Base-by-base conservation (phyloP, 1,140 invertebrate species). In the Ephestia elutella region DNA sequence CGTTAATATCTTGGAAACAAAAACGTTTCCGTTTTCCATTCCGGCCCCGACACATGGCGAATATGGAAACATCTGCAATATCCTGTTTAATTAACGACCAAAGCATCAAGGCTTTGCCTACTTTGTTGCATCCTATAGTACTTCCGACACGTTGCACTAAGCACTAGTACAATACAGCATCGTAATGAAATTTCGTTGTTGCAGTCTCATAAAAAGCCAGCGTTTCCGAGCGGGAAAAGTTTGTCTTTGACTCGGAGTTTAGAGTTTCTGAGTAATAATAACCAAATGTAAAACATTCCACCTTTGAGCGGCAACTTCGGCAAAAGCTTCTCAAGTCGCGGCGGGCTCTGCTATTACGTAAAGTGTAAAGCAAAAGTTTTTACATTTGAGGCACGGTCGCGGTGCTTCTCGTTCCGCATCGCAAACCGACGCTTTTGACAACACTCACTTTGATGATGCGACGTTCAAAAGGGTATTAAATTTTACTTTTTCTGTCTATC, bases 341-440 rank as follows among this genome's bases (percentile, higher is more conserved):
- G 63, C 62, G 64, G 69, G 62, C 69, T 76, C 69, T 73, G 67
- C 71, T 72, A 79, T 82, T 82, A 80, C 76, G 64, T 78, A 78
- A 82, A 83, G 80, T 79, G 79, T 80, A 69, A 71, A 77, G 80
- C 73, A 79, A 79, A 87, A 86, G 75, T 88, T 88, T 87, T 82
- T 84, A 78, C 75, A 82, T 86, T 79, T 76, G 73, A 80, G 70
- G 66, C 74, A 78, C 70, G 67, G 71, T 56, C 70, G 70, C 68
- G 60, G 70, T 59, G 74, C 71, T 81, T 80, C 75, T 65, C 73
- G 78, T 78, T 78, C 70, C 81, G 78, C 79, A 71, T 71, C 66
- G 75, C 65, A 67, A 74, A 74, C 77, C 66, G 71, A 69, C 73
- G 77, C 80, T 85, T 85, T 87, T 80, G 76, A 84, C 73, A 81